Evolutionary conservation across 2,113 vertebrate species (phyloP), one percentile per base, ranked within the genome.

Genomic region (Mixornis gularis): DNA sequence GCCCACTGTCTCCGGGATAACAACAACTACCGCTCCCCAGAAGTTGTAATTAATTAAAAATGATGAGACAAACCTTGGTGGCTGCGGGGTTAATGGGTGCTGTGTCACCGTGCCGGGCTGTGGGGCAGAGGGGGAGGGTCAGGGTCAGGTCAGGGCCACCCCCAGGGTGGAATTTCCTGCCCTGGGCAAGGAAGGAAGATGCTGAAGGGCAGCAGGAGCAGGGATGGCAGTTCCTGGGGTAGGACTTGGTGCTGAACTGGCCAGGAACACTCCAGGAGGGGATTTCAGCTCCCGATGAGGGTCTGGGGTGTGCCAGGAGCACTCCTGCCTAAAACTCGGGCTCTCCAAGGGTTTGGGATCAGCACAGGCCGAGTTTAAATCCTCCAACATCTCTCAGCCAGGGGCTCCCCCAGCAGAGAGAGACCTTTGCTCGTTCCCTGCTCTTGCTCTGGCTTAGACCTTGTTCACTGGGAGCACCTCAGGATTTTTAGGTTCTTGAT

Each of bases 191-290:
- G 36, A 4, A 66, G 41, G 82, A 13, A 38, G 51, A 14, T 86
- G 95, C 73, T 68, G 79, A 74, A 52, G 91, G 70, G 63, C 51
- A 76, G 82, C 56, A 58, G 78, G 79, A 81, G 62, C 76, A 18
- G 90, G 55, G 44, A 44, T 22, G 49, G 82, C 3, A 38, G 2
- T 30, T 30, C 59, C 71, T 10, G 4, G 77, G 68, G 27, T 9
- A 3, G 52, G 44, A 11, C 8, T 91, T 94, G 79, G 55, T 74
- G 4, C 79, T 58, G 53, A 52, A 17, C 56, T 38, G 46, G 58
- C 66, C 56, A 46, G 79, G 60, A 52, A 22, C 12, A 36, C 53
- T 36, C 62, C n/a, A 49, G 59, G 64, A 79, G 84, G 65, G 74
- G 59, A 38, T 27, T 19, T 18, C 68, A 78, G 40, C 53, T 52